phyloP scores from a whole-genome alignment of 2,888 invertebrate species.

The Trachelus tabidus region DNA sequence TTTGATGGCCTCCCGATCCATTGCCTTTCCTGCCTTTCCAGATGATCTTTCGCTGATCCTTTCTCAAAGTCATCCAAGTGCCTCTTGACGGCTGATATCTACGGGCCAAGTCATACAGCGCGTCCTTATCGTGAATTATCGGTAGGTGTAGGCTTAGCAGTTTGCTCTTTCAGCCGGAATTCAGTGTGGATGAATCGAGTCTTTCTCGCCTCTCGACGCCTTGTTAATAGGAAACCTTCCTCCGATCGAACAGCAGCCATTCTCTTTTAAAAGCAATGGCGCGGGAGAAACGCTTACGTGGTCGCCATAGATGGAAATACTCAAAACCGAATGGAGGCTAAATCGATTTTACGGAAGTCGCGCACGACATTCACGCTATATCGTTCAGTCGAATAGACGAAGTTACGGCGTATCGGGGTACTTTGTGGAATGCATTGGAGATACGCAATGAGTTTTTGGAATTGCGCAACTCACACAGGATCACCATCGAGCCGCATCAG shows the following conservation, averaged over 20 bases:
- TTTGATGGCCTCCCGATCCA: no score
- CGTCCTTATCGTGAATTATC: background rate
- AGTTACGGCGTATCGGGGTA: background rate
- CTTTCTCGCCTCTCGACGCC: background rate
- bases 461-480: background rate
- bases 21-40: no score
- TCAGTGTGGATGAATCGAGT: background rate
- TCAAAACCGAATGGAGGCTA: background rate
- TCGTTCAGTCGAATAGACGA: background rate
- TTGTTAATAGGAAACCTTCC: background rate
- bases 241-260: background rate
- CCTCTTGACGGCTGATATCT: background rate
- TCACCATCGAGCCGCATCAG: background rate
- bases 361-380: background rate
- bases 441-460: background rate
- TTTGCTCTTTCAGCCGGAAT: background rate
- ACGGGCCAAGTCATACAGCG: background rate
- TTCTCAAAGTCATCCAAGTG: background rate
- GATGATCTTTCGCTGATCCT: background rate
- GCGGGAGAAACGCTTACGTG: background rate
- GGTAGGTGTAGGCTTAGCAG: background rate
- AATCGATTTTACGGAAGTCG: background rate
- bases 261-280: background rate
- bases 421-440: background rate
- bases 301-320: background rate